These are phyloP conservation scores for Mustelus asterias DNA, from an alignment of 2,113 vertebrate species.

Conservation along the genomic window DNA sequence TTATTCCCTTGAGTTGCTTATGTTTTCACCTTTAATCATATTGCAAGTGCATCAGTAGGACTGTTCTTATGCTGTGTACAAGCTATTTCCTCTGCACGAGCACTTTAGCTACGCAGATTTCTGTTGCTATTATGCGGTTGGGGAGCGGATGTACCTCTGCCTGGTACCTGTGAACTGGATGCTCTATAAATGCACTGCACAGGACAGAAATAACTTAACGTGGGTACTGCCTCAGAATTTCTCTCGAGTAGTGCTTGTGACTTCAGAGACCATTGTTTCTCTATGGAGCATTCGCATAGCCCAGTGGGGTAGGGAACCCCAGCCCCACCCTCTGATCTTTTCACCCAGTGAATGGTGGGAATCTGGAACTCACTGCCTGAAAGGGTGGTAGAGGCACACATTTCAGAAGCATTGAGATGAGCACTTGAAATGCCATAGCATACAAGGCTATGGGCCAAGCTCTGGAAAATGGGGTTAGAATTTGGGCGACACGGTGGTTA, in stretches of 20 bases:
- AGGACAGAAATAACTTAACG: background rate
- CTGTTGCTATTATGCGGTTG: background rate
- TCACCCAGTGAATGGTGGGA: no score
- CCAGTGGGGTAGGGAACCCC: background rate
- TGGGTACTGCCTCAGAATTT: background rate
- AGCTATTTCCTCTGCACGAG: background rate
- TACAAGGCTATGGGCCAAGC: no score
- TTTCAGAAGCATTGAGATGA: no score
- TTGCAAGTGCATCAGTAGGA: background rate
- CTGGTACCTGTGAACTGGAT: background rate
- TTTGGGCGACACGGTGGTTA: no score
- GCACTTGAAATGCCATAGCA: no score
- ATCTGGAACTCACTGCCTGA: no score
- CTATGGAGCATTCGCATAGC: background rate
- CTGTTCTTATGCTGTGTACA: background rate
- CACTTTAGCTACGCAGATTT: background rate
- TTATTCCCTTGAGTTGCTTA: background rate
- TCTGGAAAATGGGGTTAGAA: no score
- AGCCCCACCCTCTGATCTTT: background rate
- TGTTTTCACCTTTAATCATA: background rate
- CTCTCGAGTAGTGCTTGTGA: background rate
- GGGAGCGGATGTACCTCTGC: background rate
- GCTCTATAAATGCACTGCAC: background rate
- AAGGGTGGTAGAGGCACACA: no score
- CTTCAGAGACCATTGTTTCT: background rate